Evolutionary conservation across 2,797 vertebrate species (phyloP), one percentile per base, ranked within the genome.

Genomic region (Chrysocyon brachyurus): DNA sequence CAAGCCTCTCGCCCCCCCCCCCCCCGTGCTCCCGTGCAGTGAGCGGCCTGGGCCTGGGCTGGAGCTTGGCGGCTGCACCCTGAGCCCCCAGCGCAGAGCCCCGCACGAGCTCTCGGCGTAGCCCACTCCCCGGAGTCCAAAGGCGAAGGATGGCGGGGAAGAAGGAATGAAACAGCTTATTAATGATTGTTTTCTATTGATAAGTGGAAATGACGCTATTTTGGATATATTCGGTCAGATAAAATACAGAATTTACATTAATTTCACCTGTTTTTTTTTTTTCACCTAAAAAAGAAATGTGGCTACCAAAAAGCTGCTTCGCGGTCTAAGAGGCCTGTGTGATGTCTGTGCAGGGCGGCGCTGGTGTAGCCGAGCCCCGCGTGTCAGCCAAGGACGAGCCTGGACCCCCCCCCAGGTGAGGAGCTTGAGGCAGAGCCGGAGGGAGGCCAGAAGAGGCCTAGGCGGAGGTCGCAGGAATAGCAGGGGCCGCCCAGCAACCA

Each of bases 371-470:
- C 7, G 40, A 8, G 40, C 40, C 40, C 40, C 40, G 40, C 1
- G 17, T 57, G 4, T 0, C 4, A 68, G 61, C 64, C 8, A 0
- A 19, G 59, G 21, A 21, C 0, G 0, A 9, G 54, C 66, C 7
- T 16, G 56, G n/a, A 21, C 3, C 40, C 3, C 40, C 3, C 40
- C 56, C 33, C 52, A 11, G 40, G 26, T 19, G 28, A 59, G 26
- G 87, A 56, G 6, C 12, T 15, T 5, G 36, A 78, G 78, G 31
- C 12, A 4, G 56, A 52, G 16, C 31, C 0, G 0, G 0, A 16
- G 15, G 12, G 63, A 31, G 31, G 11, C 14, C 6, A 11, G 40
- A 56, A 14, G 21, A 21, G 40, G 8, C 4, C 63, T 4, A 9
- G 4, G 2, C 7, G 40, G n/a, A 36, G 59, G 40, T 22, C 8